These are phyloP conservation scores for Carollia perspicillata DNA, from an alignment of 2,113 vertebrate species.

Conservation along the genomic window DNA sequence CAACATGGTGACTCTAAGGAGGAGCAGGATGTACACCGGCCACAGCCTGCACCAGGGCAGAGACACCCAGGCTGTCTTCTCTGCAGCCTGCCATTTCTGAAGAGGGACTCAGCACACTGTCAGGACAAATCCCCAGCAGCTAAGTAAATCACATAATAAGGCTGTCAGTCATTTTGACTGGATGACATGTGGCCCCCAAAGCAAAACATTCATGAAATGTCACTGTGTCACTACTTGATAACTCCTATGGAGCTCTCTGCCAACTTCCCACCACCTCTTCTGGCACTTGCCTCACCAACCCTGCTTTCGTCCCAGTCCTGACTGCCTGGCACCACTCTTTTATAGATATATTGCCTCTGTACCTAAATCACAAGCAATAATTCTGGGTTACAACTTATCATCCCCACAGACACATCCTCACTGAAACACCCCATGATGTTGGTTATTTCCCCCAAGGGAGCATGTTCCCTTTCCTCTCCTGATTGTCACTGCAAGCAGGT, in stretches of 20 bases:
- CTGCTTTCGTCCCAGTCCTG: background rate
- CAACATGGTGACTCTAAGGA: accelerated
- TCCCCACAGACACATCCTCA: background rate
- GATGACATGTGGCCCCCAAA: constrained; percentile 35
- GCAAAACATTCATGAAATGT: constrained; percentile 39
- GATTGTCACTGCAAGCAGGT: background rate
- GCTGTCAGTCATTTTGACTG: constrained; percentile 65
- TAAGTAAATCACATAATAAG: constrained; percentile 13
- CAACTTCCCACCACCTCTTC: background rate
- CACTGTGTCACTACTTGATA: background rate
- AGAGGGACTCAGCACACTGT: constrained; percentile 44
- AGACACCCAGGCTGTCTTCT: background rate
- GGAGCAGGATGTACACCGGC: background rate
- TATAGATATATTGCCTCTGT: background rate
- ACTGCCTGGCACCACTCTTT: background rate
- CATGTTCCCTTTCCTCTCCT: background rate
- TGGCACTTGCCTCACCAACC: background rate
- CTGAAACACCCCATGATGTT: background rate
- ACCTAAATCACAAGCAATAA: constrained; percentile 44
- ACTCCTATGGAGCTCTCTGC: background rate
- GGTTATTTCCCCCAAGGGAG: accelerated
- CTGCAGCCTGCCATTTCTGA: constrained; percentile 50
- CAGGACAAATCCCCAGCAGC: constrained; percentile 50
- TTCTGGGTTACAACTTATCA: background rate
- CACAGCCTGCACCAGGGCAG: too few relatives aligned